Base-by-base conservation (phyloP, 1,140 invertebrate species). In the Trichoplusia ni region DNA sequence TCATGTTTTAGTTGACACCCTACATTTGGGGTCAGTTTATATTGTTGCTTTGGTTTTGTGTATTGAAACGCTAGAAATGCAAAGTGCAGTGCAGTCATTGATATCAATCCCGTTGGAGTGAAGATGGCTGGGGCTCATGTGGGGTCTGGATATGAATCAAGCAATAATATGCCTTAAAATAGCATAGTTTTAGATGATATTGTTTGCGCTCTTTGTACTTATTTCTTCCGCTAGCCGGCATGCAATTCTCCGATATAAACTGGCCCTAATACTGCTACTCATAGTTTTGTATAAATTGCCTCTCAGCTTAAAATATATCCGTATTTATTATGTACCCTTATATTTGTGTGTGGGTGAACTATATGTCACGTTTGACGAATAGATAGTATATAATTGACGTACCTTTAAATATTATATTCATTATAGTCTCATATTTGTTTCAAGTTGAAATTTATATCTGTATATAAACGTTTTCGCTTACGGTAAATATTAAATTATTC, bases 391-490 rank as follows among this genome's bases (percentile, higher is more conserved):
- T 65, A 59, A 37, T 31, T 38, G 53, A 65, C 42, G 65, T 74
- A 74, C 66, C 63, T 71, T 68, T 75, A 60, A 70, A 64, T 67
- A 70, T 74, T 76, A 67, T 63, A 73, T 67, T 69, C 65, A 37
- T 59, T 66, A 69, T 67, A 68, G 56, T 64, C 47, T 58, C 58
- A 49, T 62, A 56, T 71, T 67, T 59, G 25, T 59, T 62, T 38
- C 18, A 61, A 54, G 31, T 60, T 61, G 54, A 46, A 61, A 56
- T 61, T 60, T 31, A 58, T 69, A 67, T 61, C 35, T 80, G 77
- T 77, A 82, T 77, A 82, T 84, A 80, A 63, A 69, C 70, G 64
- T 73, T 72, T 78, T 71, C 61, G 71, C 67, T 75, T 75, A 73
- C 66, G 53, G 51, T 76, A 69, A 63, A 79, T 67, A 71, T 72